Percentiles rank a stretch among this genome's conserved stretches.
Conservation (phyloP, 2,888 invertebrate genomes). For the Biston betularia region DNA sequence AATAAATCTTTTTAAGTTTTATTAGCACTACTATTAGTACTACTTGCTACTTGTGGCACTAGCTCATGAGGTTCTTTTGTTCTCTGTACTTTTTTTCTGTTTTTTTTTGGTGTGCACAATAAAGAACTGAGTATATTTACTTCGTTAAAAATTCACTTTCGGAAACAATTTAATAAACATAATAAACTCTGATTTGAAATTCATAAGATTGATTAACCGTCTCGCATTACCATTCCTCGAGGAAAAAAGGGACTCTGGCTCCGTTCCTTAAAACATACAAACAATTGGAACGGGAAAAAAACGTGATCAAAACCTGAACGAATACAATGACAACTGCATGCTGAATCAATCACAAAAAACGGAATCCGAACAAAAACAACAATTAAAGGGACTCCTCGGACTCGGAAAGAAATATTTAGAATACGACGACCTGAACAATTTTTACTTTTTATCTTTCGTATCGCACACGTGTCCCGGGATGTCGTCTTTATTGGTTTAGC, state of each 20-base stretch:
- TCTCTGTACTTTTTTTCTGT: too few species aligned
- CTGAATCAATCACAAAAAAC: conserved; percentile 85
- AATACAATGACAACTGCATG: conserved; percentile 85
- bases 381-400: conserved; percentile 78
- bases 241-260: conserved; percentile 62
- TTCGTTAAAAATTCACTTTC: conserved; percentile 19
- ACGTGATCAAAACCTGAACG: conserved; percentile 80
- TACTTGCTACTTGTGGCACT: too few species aligned
- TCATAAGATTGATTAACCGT: conserved; percentile 77
- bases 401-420: conserved; percentile 82
- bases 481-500: conserved; percentile 84
- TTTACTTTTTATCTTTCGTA: conserved; percentile 59
- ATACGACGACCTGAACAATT: conserved; percentile 64
- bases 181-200: conserved; percentile 64
- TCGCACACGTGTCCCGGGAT: conserved; percentile 77
- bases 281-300: conserved; percentile 77
- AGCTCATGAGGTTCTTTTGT: too few species aligned
- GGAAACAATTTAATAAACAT: conserved; percentile 51
- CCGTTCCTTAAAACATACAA: conserved; percentile 81
- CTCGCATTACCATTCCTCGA: conserved; percentile 69
- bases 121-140: too few species aligned
- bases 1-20: too few species aligned
- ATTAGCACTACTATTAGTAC: too few species aligned
- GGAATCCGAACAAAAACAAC: conserved; percentile 85
- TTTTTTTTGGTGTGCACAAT: too few species aligned